phyloP scores from a whole-genome alignment of 2,888 invertebrate genomes.

The Cremastinae sp. region DNA sequence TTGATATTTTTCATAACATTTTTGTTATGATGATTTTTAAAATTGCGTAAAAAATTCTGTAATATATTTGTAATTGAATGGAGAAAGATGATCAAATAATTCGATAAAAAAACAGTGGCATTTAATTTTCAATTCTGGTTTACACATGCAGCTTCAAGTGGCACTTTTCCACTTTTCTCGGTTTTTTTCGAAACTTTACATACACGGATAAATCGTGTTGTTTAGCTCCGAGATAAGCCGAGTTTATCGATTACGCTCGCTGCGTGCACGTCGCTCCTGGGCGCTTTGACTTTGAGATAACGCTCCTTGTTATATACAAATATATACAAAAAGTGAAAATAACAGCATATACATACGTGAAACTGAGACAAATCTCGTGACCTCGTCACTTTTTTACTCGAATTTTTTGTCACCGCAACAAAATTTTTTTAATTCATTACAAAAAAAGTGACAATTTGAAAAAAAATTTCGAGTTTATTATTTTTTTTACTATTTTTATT shows the following conservation, averaged over 20 bases:
- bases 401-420: too few species aligned
- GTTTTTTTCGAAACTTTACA: constrained; percentile 24
- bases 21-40: too few species aligned
- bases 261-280: constrained; percentile 29
- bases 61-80: too few species aligned
- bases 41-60: too few species aligned
- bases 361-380: background rate
- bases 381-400: background rate
- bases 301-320: constrained; percentile 3
- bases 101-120: constrained; percentile 10
- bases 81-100: background rate
- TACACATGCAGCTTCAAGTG: constrained; percentile 17
- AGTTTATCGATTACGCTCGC: constrained; percentile 30
- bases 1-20: too few species aligned
- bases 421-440: too few species aligned
- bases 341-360: background rate
- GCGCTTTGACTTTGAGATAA: constrained; percentile 38
- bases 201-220: constrained; percentile 39
- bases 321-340: constrained; percentile 13
- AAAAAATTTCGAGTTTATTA: too few species aligned
- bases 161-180: constrained; percentile 10
- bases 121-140: constrained; percentile 13
- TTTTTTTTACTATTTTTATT: too few species aligned
- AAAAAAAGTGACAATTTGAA: too few species aligned
- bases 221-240: constrained; percentile 45